Evolutionary conservation across 1,140 invertebrate genomes (phyloP).

Genomic region (Spodoptera litura): DNA sequence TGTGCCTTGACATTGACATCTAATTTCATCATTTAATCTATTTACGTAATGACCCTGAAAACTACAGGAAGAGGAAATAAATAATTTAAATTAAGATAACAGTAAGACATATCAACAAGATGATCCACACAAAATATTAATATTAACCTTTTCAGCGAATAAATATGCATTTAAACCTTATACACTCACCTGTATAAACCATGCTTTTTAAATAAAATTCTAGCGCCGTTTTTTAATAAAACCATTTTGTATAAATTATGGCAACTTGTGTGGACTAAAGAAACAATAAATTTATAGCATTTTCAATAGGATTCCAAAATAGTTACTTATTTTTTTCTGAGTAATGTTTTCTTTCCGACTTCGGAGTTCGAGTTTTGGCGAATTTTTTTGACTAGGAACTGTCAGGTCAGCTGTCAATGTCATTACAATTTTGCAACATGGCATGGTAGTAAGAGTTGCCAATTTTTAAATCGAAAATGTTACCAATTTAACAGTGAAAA

Average conservation of each 20-base stretch:
- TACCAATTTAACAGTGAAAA: too few species aligned
- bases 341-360: constrained; percentile 1
- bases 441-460: too few species aligned
- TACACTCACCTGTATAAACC: constrained; percentile 52
- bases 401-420: too few species aligned
- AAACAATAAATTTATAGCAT: neutral
- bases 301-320: constrained; percentile 5
- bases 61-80: constrained; percentile 60
- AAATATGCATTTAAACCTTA: neutral
- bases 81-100: constrained; percentile 14
- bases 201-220: constrained; percentile 52
- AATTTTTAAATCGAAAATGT: too few species aligned
- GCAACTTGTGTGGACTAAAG: neutral
- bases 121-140: neutral
- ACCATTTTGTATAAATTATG: constrained; percentile 51
- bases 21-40: constrained; percentile 63
- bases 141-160: neutral
- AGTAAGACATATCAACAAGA: neutral
- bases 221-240: constrained; percentile 49
- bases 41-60: constrained; percentile 84
- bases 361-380: neutral
- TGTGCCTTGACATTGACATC: constrained; percentile 69
- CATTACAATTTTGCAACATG: too few species aligned
- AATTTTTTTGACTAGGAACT: neutral
- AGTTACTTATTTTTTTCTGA: neutral